Conservation (phyloP, 2,113 vertebrate genomes). For the Papio anubis region DNA sequence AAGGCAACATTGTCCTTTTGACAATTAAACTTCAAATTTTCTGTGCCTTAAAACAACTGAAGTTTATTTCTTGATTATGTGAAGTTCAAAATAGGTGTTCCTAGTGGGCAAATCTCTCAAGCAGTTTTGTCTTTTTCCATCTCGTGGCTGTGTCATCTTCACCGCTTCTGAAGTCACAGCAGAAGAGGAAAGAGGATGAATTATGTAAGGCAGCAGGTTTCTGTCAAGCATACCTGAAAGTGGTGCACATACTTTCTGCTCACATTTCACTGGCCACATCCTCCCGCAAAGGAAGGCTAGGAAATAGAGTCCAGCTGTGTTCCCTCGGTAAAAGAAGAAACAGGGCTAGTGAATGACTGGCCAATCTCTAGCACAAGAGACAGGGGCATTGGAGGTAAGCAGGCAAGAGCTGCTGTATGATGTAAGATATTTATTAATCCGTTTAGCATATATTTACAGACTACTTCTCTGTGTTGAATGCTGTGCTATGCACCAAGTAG, state of each 20-base stretch:
- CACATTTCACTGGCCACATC: neutral
- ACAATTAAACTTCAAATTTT: neutral
- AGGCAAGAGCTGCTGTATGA: neutral
- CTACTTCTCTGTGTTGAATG: neutral
- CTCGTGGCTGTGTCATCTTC: neutral
- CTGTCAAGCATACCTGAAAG: neutral
- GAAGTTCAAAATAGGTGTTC: neutral
- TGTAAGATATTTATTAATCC: neutral
- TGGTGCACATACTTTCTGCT: neutral
- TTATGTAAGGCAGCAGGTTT: neutral
- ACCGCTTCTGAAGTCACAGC: neutral
- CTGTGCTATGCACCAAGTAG: neutral
- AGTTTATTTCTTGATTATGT: neutral
- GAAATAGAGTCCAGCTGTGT: neutral
- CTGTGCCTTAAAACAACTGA: neutral
- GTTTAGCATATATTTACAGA: neutral
- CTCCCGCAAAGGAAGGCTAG: neutral
- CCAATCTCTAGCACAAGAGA: neutral
- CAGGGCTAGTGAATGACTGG: neutral
- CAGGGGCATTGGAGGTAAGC: neutral
- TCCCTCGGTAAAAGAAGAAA: neutral
- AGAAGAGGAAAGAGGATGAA: neutral
- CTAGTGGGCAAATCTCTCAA: neutral
- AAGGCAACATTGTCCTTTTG: neutral
- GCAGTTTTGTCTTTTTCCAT: neutral